Conservation (phyloP, 2,888 invertebrate genomes). For the Ctena decussata region DNA sequence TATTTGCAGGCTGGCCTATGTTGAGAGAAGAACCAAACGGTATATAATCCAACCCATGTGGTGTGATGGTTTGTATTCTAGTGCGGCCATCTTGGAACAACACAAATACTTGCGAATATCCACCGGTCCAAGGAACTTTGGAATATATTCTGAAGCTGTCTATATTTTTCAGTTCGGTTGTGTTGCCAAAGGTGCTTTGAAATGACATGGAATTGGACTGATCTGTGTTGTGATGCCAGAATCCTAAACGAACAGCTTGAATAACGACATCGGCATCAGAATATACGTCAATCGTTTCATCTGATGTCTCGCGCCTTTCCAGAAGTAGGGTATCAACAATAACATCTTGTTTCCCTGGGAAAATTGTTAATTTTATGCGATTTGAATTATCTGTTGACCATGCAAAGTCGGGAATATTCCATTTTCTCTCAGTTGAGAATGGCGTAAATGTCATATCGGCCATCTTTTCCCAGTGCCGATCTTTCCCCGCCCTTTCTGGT, state of each 20-base stretch:
- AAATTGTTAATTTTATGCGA: constrained; percentile 44
- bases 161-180: constrained; percentile 28
- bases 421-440: constrained; percentile 38
- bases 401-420: constrained; percentile 65
- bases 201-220: constrained; percentile 56
- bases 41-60: constrained; percentile 70
- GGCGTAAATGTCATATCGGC: constrained; percentile 45
- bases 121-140: constrained; percentile 67
- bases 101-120: constrained; percentile 68
- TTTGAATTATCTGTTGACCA: constrained; percentile 59
- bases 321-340: constrained; percentile 62
- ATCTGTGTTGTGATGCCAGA: constrained; percentile 61
- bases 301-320: constrained; percentile 27
- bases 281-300: constrained; percentile 50
- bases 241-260: constrained; percentile 61
- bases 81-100: constrained; percentile 71
- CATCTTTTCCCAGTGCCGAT: constrained; percentile 33
- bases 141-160: constrained; percentile 63
- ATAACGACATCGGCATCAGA: constrained; percentile 50
- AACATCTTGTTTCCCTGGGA: constrained; percentile 38
- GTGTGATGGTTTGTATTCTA: constrained; percentile 63
- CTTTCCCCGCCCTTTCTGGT: constrained; percentile 37
- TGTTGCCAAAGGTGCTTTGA: constrained; percentile 22
- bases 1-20: constrained; percentile 65
- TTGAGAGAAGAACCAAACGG: constrained; percentile 73